phyloP scores from a whole-genome alignment of 2,113 vertebrate genomes.

The Benthochromis sp. region DNA sequence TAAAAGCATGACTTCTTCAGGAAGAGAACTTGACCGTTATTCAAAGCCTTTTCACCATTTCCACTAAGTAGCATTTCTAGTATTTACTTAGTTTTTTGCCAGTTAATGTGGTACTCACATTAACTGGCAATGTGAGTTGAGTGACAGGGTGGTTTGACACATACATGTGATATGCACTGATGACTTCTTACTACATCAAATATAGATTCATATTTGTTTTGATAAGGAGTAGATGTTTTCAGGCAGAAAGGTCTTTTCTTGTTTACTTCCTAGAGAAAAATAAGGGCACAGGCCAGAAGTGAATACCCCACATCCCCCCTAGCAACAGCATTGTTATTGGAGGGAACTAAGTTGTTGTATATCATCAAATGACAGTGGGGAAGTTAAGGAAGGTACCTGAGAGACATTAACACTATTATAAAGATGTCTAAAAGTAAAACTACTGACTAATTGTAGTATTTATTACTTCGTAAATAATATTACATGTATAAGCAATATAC shows the following conservation, averaged over 20 bases:
- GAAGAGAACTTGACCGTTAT: constrained; percentile 16
- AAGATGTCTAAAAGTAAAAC: not conserved
- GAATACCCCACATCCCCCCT: not conserved
- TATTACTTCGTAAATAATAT: not conserved
- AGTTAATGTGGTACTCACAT: not conserved
- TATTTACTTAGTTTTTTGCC: not conserved
- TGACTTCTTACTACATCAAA: not conserved
- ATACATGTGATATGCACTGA: not conserved
- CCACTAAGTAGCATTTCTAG: not conserved
- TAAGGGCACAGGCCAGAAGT: not conserved
- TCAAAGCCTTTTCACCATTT: not conserved
- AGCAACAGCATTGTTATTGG: constrained; percentile 34
- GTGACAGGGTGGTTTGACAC: not conserved
- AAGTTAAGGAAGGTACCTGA: not conserved
- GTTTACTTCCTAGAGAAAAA: not conserved
- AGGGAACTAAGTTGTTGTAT: constrained; percentile 1
- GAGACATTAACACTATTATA: not conserved
- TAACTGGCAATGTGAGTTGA: not conserved
- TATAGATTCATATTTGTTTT: not conserved
- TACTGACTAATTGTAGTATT: not conserved
- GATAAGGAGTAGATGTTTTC: constrained; percentile 1
- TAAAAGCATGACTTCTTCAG: not conserved
- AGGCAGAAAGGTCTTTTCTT: not conserved
- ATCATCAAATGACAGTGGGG: not conserved
- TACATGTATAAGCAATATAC: not conserved